These are phyloP conservation scores for Elanoides forficatus DNA, from an alignment of 2,113 vertebrate species.

Conservation along the genomic window DNA sequence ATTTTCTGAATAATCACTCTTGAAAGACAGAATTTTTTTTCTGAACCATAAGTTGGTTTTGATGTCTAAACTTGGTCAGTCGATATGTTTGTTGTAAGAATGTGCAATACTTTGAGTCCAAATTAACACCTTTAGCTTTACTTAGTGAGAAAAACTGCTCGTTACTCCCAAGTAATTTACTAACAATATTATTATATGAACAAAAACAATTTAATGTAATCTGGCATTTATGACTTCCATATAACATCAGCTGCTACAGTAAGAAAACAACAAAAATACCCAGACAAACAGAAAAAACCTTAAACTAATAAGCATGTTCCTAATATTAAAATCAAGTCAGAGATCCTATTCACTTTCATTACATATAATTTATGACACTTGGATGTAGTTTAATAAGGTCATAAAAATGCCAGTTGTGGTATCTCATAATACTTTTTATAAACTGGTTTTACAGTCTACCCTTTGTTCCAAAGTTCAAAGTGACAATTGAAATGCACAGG, in stretches of 20 bases:
- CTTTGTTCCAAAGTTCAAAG: slow-evolving; percentile 86
- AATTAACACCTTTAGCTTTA: slow-evolving; percentile 74
- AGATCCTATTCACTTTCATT: slow-evolving; percentile 80
- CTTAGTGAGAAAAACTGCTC: slow-evolving; percentile 67
- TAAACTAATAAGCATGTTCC: slow-evolving; percentile 77
- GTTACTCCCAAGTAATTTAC: slow-evolving; percentile 69
- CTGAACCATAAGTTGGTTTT: slow-evolving; percentile 47
- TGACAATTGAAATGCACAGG: slow-evolving; percentile 80
- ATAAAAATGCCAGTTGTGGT: slow-evolving; percentile 85
- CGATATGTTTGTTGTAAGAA: slow-evolving; percentile 51
- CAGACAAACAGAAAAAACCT: slow-evolving; percentile 29
- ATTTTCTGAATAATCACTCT: not conserved
- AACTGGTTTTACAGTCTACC: slow-evolving; percentile 83
- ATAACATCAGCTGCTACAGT: slow-evolving; percentile 73
- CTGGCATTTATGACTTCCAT: slow-evolving; percentile 79
- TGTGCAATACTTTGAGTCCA: slow-evolving; percentile 68
- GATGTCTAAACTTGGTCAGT: slow-evolving; percentile 26
- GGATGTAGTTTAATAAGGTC: slow-evolving; percentile 84
- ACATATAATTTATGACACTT: slow-evolving; percentile 83
- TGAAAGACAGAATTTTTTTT: not conserved
- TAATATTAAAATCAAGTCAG: slow-evolving; percentile 80
- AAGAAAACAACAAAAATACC: slow-evolving; percentile 66
- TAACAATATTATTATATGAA: slow-evolving; percentile 62
- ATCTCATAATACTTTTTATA: slow-evolving; percentile 86
- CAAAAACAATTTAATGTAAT: slow-evolving; percentile 67